Conservation (phyloP, 1,140 invertebrate genomes). For the Bombus fervidus region DNA sequence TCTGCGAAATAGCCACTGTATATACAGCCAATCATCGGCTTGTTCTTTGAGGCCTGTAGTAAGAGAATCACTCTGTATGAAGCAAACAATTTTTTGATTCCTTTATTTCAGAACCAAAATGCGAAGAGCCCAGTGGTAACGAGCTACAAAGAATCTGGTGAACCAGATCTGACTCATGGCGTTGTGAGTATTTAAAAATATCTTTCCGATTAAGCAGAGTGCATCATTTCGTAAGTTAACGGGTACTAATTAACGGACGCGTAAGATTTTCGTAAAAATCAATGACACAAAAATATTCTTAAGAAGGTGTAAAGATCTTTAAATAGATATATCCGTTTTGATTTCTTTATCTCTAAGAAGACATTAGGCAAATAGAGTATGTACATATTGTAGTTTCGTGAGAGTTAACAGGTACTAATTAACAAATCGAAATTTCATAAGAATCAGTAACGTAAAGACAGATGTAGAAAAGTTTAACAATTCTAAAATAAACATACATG, state of each 20-base stretch:
- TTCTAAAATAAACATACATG: not conserved
- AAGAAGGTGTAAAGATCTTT: not conserved
- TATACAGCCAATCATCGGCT: no score
- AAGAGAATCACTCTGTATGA: no score
- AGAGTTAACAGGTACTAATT: not conserved
- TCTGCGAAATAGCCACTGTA: no score
- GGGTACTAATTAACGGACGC: not conserved
- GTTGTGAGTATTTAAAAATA: slow-evolving; percentile 63
- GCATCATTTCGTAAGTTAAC: not conserved
- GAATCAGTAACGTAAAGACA: not conserved
- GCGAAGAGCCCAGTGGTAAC: slow-evolving; percentile 64
- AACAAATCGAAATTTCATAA: not conserved
- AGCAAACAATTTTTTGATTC: not conserved
- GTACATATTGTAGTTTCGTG: not conserved
- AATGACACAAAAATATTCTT: not conserved
- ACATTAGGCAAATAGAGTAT: not conserved
- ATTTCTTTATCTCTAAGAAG: not conserved
- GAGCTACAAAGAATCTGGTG: slow-evolving; percentile 71
- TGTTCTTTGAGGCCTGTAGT: no score
- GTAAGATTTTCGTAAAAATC: not conserved
- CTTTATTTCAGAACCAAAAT: slow-evolving; percentile 62
- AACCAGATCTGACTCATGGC: slow-evolving; percentile 61
- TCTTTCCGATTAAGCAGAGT: not conserved
- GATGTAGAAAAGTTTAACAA: not conserved
- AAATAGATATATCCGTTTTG: not conserved